Evolutionary conservation across 35 echinoderm and acorn worm species (phyloP), one percentile per base, ranked within the genome.

Genomic region (Lytechinus variegatus): DNA sequence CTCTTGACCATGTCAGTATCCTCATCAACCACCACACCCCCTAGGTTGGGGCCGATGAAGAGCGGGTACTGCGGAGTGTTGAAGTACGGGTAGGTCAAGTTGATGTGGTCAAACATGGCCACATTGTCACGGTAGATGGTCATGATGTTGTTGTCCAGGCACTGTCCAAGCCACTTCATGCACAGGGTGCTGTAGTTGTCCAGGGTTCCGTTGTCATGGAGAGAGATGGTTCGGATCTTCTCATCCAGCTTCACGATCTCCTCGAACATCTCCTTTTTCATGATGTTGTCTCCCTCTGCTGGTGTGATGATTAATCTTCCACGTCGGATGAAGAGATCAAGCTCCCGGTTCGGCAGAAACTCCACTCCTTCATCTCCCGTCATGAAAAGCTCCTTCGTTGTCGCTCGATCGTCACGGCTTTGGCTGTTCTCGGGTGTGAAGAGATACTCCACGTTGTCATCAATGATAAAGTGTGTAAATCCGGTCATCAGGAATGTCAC

Each of bases 401-500:
- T 95, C 16, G 28, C 61, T 9, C 95, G 88, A 79, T 98, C 96
- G 10, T 95, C 94, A 33, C 95, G 66, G 19, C 96, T 95, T 10
- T 92, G 96, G 86, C 97, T 98, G 19, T 94, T 92, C 29, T 97
- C 94, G 1, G 97, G 97, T 0, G 97, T 98, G 52, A 96, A 98
- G 52, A 93, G 92, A 66, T 99, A 97, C 57, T 98, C 97, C 0
- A 98, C 95, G 86, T 98, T 86, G 55, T 96, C 95, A 60, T 98
- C 92, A 21, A 96, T 94, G 11, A 92, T 44, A 92, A 98, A 98
- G 28, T 93, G 92, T 19, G 92, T 55, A 24, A 93, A 91, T 27
- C 92, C 92, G 3, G 92, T 93, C 92, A 93, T 93, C 27, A 93
- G 54, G 53, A 93, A 93, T 4, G 54, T 57, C 11, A 93, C 92